A percentile compares a stretch with the other conserved stretches of the same genome.
Evolutionary conservation across 2,113 vertebrate species (phyloP).

Genomic region (Tragelaphus scriptus): DNA sequence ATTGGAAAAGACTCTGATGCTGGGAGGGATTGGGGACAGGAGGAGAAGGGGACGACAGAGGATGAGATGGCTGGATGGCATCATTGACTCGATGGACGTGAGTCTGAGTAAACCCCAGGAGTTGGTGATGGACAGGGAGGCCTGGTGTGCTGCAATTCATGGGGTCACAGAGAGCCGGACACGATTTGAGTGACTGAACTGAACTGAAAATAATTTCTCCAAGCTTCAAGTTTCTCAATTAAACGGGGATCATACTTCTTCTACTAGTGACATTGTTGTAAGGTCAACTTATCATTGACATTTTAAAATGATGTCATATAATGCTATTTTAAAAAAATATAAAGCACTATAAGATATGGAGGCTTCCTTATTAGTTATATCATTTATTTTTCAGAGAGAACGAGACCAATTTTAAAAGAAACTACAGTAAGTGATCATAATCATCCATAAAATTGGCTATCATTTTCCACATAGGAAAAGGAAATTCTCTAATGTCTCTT

Average conservation of each 20-base stretch:
- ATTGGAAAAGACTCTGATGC: too few species aligned
- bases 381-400: constrained; percentile 3
- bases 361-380: neutral
- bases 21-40: too few species aligned
- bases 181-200: too few species aligned
- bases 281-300: neutral
- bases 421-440: neutral
- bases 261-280: neutral
- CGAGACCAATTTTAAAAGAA: constrained; percentile 25
- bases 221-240: constrained; percentile 27
- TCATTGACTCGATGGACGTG: too few species aligned
- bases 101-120: too few species aligned
- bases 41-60: too few species aligned
- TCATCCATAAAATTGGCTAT: constrained; percentile 9
- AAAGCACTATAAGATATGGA: neutral
- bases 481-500: neutral
- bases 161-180: too few species aligned
- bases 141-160: too few species aligned
- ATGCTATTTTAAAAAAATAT: neutral
- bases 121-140: too few species aligned
- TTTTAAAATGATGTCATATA: neutral
- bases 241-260: neutral
- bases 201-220: neutral
- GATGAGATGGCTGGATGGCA: too few species aligned
- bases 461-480: constrained; percentile 11